These are phyloP conservation scores for Troides aeacus DNA, from an alignment of 2,888 invertebrate genomes.

Conservation along the genomic window DNA sequence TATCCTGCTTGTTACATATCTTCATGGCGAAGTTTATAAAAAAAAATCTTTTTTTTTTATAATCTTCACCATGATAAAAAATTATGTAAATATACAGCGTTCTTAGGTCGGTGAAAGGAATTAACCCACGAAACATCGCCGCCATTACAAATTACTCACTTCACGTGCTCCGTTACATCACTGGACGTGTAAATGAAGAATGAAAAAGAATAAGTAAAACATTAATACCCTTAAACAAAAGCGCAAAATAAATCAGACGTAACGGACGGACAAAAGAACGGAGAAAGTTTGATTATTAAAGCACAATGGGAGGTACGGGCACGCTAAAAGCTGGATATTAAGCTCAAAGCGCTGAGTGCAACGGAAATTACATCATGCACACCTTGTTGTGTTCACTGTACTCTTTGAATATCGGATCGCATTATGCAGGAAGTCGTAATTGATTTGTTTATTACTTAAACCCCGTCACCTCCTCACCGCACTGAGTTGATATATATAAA, in stretches of 20 bases:
- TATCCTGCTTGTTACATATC: no score
- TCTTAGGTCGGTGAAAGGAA: no score
- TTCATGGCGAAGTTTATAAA: no score
- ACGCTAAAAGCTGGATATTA: slow-evolving; percentile 33
- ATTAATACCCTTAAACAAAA: slow-evolving; percentile 29
- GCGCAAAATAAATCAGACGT: slow-evolving; percentile 34
- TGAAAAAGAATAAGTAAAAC: slow-evolving; percentile 10
- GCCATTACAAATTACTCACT: slow-evolving; percentile 11
- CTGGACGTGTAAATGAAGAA: slow-evolving; percentile 7
- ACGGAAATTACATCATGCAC: slow-evolving; percentile 52
- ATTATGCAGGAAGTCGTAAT: slow-evolving; percentile 26
- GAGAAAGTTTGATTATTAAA: slow-evolving; percentile 40
- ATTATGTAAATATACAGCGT: no score
- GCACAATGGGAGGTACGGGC: slow-evolving; percentile 42
- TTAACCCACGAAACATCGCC: background rate
- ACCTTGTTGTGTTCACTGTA: slow-evolving; percentile 52
- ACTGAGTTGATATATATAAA: no score
- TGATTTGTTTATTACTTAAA: background rate
- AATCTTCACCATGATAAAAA: no score
- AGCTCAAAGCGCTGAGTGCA: slow-evolving; percentile 42
- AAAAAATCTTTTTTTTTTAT: no score
- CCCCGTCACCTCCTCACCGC: no score
- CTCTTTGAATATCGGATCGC: slow-evolving; percentile 34
- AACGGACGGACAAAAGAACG: slow-evolving; percentile 35
- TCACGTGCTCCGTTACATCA: slow-evolving; percentile 6